phyloP scores from a whole-genome alignment of 2,113 vertebrate genomes.

The Atherinomorus stipes region DNA sequence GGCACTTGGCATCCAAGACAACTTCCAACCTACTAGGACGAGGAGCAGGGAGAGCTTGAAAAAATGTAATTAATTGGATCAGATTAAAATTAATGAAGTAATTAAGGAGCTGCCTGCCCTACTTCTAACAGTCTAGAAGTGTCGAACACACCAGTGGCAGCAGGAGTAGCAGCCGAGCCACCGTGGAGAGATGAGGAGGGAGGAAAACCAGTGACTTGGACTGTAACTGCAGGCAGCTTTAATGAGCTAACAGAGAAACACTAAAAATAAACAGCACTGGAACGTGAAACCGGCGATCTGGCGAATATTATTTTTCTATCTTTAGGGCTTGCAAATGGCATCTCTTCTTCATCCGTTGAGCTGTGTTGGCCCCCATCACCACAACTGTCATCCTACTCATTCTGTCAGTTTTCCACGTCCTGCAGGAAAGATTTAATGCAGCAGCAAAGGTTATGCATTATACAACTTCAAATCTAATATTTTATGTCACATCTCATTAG shows the following conservation, averaged over 20 bases:
- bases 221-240: not conserved
- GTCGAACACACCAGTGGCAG: slow-evolving; percentile 39
- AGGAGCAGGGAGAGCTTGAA: slow-evolving; percentile 52
- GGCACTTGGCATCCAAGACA: slow-evolving; percentile 55
- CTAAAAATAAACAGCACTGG: too few relatives aligned
- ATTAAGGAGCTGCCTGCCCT: slow-evolving; percentile 81
- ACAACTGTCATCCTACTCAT: too few relatives aligned
- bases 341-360: too few relatives aligned
- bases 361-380: too few relatives aligned
- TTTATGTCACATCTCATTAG: too few relatives aligned
- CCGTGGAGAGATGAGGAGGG: slow-evolving; percentile 23
- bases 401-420: too few relatives aligned
- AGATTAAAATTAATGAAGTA: slow-evolving; percentile 87
- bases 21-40: slow-evolving; percentile 66
- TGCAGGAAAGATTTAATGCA: too few relatives aligned
- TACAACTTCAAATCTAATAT: too few relatives aligned
- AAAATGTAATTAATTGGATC: slow-evolving; percentile 85
- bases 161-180: slow-evolving; percentile 33
- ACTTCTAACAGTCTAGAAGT: slow-evolving; percentile 53
- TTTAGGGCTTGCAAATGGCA: too few relatives aligned
- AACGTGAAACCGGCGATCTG: too few relatives aligned
- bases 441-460: too few relatives aligned
- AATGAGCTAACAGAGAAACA: not conserved
- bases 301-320: too few relatives aligned
- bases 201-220: not conserved